Conservation (phyloP, 2,113 vertebrate species). For the Corythoichthys haematopterus region DNA sequence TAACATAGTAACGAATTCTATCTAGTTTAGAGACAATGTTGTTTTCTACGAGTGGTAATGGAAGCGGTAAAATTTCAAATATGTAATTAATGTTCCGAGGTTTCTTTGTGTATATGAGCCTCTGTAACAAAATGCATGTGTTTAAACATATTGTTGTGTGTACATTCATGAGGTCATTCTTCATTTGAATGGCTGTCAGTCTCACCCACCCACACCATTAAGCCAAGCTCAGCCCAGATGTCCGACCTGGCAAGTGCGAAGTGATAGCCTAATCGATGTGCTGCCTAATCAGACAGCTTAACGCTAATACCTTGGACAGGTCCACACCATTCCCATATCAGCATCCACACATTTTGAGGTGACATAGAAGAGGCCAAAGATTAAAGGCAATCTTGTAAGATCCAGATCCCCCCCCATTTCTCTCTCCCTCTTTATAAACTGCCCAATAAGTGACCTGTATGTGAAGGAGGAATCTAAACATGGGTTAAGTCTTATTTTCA, state of each 20-base stretch:
- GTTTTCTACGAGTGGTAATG: neutral
- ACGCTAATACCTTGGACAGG: slow-evolving; percentile 74
- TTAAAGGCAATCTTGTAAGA: slow-evolving; percentile 67
- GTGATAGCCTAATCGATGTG: slow-evolving; percentile 73
- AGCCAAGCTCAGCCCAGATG: slow-evolving; percentile 13
- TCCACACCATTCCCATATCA: slow-evolving; percentile 79
- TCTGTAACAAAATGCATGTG: slow-evolving; percentile 4
- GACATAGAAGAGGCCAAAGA: slow-evolving; percentile 69
- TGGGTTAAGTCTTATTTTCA: neutral
- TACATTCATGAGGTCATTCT: slow-evolving; percentile 20
- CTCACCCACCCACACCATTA: slow-evolving; percentile 3
- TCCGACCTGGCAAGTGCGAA: slow-evolving; percentile 56
- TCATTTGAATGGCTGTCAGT: slow-evolving; percentile 28
- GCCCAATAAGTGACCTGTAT: neutral
- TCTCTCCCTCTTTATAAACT: neutral
- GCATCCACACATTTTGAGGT: slow-evolving; percentile 67
- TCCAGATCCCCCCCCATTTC: slow-evolving; percentile 14
- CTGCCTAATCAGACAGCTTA: slow-evolving; percentile 76
- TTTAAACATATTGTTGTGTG: slow-evolving; percentile 1
- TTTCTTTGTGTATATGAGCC: neutral
- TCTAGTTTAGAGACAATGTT: neutral
- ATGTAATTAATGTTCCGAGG: neutral
- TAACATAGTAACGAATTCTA: neutral
- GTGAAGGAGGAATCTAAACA: neutral
- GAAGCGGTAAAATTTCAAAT: neutral